These are phyloP conservation scores for Tyria jacobaeae DNA, from an alignment of 2,888 invertebrate genomes.

Conservation along the genomic window DNA sequence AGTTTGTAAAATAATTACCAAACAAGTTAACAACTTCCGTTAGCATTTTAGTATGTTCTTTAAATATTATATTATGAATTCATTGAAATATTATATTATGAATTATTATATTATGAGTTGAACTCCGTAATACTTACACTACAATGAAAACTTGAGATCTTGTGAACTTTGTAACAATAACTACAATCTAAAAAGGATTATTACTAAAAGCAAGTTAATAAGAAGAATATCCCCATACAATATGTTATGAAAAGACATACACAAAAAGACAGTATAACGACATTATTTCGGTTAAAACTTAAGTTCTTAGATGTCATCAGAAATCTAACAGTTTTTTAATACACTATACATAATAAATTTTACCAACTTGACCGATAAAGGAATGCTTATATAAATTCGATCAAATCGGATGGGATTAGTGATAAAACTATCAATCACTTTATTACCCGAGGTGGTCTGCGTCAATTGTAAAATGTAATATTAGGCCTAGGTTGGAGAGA, in stretches of 20 bases:
- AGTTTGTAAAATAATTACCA: slow-evolving; percentile 4
- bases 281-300: not conserved
- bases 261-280: no score
- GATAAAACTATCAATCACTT: no score
- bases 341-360: not conserved
- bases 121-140: slow-evolving; percentile 9
- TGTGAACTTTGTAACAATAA: slow-evolving; percentile 3
- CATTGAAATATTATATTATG: slow-evolving; percentile 25
- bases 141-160: slow-evolving; percentile 1
- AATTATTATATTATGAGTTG: slow-evolving; percentile 21
- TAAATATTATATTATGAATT: slow-evolving; percentile 17
- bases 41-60: slow-evolving; percentile 4
- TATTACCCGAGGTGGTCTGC: no score
- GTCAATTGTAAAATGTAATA: no score
- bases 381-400: no score
- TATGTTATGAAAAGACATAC: not conserved
- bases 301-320: not conserved
- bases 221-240: slow-evolving; percentile 6
- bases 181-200: slow-evolving; percentile 27
- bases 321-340: not conserved
- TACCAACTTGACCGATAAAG: not conserved
- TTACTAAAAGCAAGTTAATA: slow-evolving; percentile 25
- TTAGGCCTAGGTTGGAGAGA: no score
- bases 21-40: not conserved
- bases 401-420: no score